These are phyloP conservation scores for Corythoichthys haematopterus DNA, from an alignment of 2,113 vertebrate genomes.

Conservation along the genomic window DNA sequence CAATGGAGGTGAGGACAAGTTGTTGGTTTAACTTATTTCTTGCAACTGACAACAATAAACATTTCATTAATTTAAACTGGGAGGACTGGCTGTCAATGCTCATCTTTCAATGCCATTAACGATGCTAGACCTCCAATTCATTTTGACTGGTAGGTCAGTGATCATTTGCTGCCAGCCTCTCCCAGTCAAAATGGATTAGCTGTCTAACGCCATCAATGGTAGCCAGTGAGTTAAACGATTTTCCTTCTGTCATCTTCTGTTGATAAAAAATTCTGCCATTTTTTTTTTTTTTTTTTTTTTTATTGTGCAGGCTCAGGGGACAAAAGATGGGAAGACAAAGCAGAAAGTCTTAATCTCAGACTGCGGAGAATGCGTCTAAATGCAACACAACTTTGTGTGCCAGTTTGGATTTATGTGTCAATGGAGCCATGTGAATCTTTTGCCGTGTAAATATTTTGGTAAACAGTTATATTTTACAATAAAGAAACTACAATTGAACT, in stretches of 20 bases:
- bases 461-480: constrained; percentile 50
- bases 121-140: too few relatives aligned
- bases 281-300: background rate
- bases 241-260: background rate
- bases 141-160: too few relatives aligned
- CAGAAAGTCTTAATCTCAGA: constrained; percentile 94
- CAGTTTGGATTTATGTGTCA: background rate
- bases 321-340: constrained; percentile 89
- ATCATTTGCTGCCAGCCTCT: too few relatives aligned
- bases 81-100: too few relatives aligned
- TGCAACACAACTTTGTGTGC: background rate
- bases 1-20: constrained; percentile 79
- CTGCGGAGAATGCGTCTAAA: constrained; percentile 87
- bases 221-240: background rate
- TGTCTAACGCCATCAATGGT: too few relatives aligned
- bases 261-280: background rate
- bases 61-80: too few relatives aligned
- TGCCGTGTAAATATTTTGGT: constrained; percentile 75
- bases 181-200: too few relatives aligned
- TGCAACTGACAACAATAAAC: too few relatives aligned
- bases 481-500: constrained; percentile 18
- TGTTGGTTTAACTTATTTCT: too few relatives aligned
- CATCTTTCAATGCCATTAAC: too few relatives aligned
- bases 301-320: constrained; percentile 80
- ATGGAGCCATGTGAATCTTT: constrained; percentile 15